These are phyloP conservation scores for Chrysodeixis includens DNA, from an alignment of 2,888 invertebrate genomes.

Conservation along the genomic window DNA sequence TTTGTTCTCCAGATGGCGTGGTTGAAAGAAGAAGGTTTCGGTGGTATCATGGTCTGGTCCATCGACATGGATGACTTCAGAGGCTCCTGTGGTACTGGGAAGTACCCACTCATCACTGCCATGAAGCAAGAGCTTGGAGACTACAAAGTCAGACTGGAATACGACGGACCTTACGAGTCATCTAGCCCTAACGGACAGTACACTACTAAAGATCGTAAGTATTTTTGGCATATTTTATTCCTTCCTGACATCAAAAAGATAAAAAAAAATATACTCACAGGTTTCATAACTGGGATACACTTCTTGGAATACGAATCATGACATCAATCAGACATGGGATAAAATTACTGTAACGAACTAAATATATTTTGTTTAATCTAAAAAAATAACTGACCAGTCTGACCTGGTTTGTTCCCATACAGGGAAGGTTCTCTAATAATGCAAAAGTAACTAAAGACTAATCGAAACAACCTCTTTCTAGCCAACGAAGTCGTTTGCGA, in stretches of 20 bases:
- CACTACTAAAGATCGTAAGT: constrained; percentile 97
- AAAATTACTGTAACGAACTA: no score
- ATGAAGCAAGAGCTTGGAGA: constrained; percentile 95
- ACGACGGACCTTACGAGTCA: constrained; percentile 96
- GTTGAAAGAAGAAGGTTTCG: constrained; percentile 97
- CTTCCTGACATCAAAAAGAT: no score
- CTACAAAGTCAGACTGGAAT: constrained; percentile 95
- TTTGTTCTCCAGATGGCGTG: constrained; percentile 93
- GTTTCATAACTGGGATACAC: no score
- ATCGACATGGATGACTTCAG: constrained; percentile 98
- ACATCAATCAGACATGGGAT: no score
- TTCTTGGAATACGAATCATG: no score
- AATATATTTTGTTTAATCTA: no score
- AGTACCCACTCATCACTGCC: constrained; percentile 96
- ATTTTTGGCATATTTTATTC: constrained; percentile 14
- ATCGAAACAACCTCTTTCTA: constrained; percentile 71
- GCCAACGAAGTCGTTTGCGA: constrained; percentile 96
- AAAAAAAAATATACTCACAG: no score
- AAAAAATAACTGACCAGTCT: no score
- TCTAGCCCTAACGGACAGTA: constrained; percentile 92
- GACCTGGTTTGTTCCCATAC: no score
- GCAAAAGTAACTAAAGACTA: not conserved
- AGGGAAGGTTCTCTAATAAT: no score
- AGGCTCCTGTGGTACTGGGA: constrained; percentile 96
- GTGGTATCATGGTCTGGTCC: constrained; percentile 99